Evolutionary conservation across 2,888 invertebrate genomes (phyloP), one percentile per base, ranked within the genome.

Genomic region (Ctenicera cuprea): DNA sequence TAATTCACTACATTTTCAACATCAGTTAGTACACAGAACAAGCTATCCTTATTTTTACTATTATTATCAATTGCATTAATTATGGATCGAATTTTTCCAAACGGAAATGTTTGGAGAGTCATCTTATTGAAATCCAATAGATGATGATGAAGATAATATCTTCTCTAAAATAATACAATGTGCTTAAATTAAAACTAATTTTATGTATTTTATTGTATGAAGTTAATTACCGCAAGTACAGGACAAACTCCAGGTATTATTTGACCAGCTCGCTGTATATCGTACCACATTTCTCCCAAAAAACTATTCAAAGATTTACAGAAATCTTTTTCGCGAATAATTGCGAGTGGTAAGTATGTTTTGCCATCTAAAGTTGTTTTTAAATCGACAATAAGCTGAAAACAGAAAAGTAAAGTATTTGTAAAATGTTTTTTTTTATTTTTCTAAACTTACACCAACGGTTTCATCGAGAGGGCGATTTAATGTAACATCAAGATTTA

Each of bases 101-200:
- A 59, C 18, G 59, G 59, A 38, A 59, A 59, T 2, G 59, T 20
- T n/a, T 59, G 59, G 2, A 59, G 18, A 38, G 59, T 7, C 8
- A 59, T 59, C 12, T 59, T 37, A 9, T 18, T 38, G n/a, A 59
- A 59, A 20, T 59, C 38, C 9, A 59, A 7, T 11, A 59, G 30
- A 18, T 9, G 16, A 12, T 38, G 37, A 20, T 41, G 16, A 0
- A 59, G 38, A 3, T 26, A 3, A 3, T 38, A 33, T 38, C 38
- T 37, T 8, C 38, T 37, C 59, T 59, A 33, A 38, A 59, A 59
- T 3, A 54, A n/a, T 2, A 26, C n/a, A n/a, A n/a, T n/a, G n/a
- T n/a, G n/a, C 5, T 26, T 26, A 26, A 5, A 26, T 26, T 26
- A 3, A 26, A 5, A 26, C 5, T 3, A 26, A 26, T 26, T 26